A percentile compares a stretch with the other conserved stretches of the same genome.
phyloP scores from a whole-genome alignment of 2,113 vertebrate genomes.

The Dolichotis patagonum region DNA sequence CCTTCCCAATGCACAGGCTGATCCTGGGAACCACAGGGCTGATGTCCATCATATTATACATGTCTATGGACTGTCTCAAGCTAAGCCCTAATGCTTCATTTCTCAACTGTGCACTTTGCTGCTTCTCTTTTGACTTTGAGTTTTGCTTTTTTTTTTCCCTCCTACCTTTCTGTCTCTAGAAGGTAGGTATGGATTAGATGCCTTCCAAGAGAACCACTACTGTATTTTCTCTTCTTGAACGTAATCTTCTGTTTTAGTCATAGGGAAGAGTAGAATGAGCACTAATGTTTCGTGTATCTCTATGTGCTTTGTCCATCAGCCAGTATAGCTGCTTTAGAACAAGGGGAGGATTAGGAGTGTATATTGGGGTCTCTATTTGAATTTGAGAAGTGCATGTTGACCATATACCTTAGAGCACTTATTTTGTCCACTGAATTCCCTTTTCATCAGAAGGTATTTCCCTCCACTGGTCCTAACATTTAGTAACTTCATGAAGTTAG shows the following conservation, averaged over 20 bases:
- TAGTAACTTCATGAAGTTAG: constrained; percentile 46
- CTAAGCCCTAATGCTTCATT: not conserved
- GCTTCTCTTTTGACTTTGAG: not conserved
- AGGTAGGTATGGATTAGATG: not conserved
- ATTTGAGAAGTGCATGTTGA: not conserved
- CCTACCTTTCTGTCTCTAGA: not conserved
- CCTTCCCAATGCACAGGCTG: not conserved
- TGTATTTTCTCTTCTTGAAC: not conserved
- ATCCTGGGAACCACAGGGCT: not conserved
- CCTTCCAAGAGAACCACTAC: not conserved
- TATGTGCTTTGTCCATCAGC: not conserved
- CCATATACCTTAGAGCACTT: not conserved
- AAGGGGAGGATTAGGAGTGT: not conserved
- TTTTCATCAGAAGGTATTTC: constrained; percentile 36
- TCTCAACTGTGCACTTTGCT: not conserved
- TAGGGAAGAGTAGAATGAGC: not conserved
- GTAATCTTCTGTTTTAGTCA: not conserved
- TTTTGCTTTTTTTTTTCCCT: not conserved
- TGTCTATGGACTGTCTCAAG: not conserved
- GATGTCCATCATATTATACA: not conserved
- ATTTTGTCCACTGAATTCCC: not conserved
- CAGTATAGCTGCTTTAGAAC: not conserved
- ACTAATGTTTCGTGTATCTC: not conserved
- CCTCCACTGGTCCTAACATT: not conserved
- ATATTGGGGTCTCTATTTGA: not conserved